Conservation (phyloP, 2,797 vertebrate genomes). For the Dromococcyx pavoninus region DNA sequence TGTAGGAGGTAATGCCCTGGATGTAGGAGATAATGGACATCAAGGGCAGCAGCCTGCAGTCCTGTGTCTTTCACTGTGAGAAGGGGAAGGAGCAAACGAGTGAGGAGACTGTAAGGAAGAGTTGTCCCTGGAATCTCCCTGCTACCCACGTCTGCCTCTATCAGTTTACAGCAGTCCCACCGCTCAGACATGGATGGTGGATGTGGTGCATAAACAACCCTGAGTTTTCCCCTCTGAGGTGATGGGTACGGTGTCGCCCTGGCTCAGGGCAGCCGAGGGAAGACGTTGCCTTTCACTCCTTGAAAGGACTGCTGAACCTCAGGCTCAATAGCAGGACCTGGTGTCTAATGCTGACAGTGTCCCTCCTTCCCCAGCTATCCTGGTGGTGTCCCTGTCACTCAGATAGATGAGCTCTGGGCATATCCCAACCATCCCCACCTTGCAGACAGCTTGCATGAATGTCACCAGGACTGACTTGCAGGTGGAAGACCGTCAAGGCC, state of each 20-base stretch:
- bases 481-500: not conserved
- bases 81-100: not conserved
- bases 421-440: not conserved
- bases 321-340: not conserved
- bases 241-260: not conserved
- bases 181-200: accelerated
- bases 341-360: not conserved
- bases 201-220: not conserved
- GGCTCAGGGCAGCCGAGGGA: not conserved
- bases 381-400: not conserved
- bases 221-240: not conserved
- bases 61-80: not conserved
- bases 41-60: not conserved
- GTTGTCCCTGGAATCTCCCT: not conserved
- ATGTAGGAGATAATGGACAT: not conserved
- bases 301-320: not conserved
- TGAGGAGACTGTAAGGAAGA: not conserved
- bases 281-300: not conserved
- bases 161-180: not conserved
- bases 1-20: too few relatives aligned
- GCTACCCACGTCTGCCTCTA: not conserved
- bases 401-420: not conserved
- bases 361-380: not conserved
- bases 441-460: not conserved
- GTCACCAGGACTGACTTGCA: not conserved